Evolutionary conservation across 2,888 invertebrate species (phyloP).

Genomic region (Criorhina ranunculi): DNA sequence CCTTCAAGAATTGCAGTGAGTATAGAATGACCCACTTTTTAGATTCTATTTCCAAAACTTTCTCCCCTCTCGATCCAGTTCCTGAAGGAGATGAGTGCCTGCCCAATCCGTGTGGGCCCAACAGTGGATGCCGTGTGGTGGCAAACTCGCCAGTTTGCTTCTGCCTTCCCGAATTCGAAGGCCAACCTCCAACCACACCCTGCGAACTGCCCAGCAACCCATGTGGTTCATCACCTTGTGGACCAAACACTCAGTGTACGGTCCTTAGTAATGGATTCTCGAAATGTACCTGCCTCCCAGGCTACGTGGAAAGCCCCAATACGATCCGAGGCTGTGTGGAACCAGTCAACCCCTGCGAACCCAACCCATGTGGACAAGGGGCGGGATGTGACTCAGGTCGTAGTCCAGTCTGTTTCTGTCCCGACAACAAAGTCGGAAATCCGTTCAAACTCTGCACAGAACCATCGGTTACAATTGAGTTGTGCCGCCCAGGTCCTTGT

Average conservation of each 20-base stretch:
- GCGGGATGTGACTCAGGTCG: constrained; percentile 92
- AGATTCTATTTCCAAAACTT: not conserved
- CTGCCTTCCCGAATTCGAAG: constrained; percentile 94
- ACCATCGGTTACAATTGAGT: constrained; percentile 86
- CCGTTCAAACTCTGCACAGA: constrained; percentile 91
- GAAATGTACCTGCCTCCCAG: constrained; percentile 93
- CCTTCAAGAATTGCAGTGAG: constrained; percentile 95
- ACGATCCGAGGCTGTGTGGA: constrained; percentile 94
- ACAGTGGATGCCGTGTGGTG: constrained; percentile 92
- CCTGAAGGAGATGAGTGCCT: constrained; percentile 94
- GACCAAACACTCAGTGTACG: constrained; percentile 94
- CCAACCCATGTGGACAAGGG: constrained; percentile 91
- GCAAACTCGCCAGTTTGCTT: constrained; percentile 92
- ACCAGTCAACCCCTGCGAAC: constrained; percentile 92
- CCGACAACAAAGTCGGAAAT: constrained; percentile 92
- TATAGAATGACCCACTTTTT: constrained; percentile 80
- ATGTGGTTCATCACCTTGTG: constrained; percentile 94
- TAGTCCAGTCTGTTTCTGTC: constrained; percentile 93
- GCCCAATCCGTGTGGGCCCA: constrained; percentile 93
- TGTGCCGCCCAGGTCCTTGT: constrained; percentile 93
- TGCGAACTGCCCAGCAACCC: constrained; percentile 91
- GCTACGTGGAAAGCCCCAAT: constrained; percentile 94
- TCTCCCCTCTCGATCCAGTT: constrained; percentile 86
- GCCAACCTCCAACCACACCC: constrained; percentile 90
- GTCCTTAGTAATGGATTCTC: constrained; percentile 91